Conservation (phyloP, 35 echinoderm and acorn worm genomes). For the Ptychodera flava region DNA sequence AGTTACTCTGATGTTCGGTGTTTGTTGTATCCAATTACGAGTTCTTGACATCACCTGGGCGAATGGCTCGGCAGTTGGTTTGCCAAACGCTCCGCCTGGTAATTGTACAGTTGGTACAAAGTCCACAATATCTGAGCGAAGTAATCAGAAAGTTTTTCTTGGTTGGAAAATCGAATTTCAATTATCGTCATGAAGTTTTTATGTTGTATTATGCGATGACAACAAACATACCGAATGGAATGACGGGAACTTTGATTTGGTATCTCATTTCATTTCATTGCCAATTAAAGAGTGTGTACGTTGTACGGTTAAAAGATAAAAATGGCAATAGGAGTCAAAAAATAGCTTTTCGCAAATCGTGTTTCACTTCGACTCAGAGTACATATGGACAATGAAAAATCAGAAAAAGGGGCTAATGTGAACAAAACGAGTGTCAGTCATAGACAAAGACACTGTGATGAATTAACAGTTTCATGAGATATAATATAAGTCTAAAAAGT, state of each 20-base stretch:
- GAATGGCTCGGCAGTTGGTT: not conserved
- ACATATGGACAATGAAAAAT: not conserved
- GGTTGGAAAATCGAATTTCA: not conserved
- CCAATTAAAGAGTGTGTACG: not conserved
- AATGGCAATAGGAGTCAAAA: not conserved
- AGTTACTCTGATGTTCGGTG: not conserved
- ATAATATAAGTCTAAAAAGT: not conserved
- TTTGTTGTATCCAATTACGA: not conserved
- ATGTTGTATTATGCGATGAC: too few relatives aligned
- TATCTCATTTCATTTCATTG: not conserved
- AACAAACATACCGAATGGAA: too few relatives aligned
- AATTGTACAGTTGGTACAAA: not conserved
- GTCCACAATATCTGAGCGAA: not conserved
- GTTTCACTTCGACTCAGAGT: not conserved
- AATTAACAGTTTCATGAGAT: not conserved
- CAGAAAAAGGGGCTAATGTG: not conserved
- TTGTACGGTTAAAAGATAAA: not conserved
- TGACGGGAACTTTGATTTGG: too few relatives aligned
- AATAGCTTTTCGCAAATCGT: not conserved
- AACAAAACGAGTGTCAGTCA: too few relatives aligned
- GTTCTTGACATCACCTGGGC: not conserved
- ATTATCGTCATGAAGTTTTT: too few relatives aligned
- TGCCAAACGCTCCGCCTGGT: not conserved
- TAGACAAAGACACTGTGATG: not conserved
- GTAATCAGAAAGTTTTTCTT: not conserved